Conservation (phyloP, 2,888 invertebrate genomes). For the Drosophila trichaetosa region DNA sequence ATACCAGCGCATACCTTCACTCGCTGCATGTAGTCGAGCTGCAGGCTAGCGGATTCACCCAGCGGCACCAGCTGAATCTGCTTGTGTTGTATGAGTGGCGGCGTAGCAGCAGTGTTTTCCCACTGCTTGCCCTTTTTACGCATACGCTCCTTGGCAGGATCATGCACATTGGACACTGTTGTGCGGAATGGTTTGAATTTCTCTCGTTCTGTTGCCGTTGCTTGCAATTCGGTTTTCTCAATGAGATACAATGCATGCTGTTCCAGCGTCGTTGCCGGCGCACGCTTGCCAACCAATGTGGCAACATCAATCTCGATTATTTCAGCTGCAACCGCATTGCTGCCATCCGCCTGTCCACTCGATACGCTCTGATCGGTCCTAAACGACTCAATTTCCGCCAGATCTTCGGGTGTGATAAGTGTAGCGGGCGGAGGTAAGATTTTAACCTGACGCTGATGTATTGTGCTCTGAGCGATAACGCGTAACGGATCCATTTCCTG, state of each 20-base stretch:
- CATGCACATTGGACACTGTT: slow-evolving; percentile 83
- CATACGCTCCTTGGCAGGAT: slow-evolving; percentile 82
- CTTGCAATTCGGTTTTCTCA: slow-evolving; percentile 72
- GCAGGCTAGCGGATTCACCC: slow-evolving; percentile 82
- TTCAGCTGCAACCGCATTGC: slow-evolving; percentile 51
- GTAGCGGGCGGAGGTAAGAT: slow-evolving; percentile 65
- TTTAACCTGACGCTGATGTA: slow-evolving; percentile 79
- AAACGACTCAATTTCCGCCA: slow-evolving; percentile 82
- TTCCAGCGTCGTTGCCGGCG: slow-evolving; percentile 55
- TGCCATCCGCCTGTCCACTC: slow-evolving; percentile 26
- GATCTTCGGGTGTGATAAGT: slow-evolving; percentile 81
- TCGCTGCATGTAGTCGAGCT: slow-evolving; percentile 76
- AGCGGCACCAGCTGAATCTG: slow-evolving; percentile 77
- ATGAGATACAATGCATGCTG: slow-evolving; percentile 82
- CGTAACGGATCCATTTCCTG: slow-evolving; percentile 82
- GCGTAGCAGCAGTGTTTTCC: slow-evolving; percentile 85
- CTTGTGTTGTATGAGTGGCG: slow-evolving; percentile 81
- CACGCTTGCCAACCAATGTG: slow-evolving; percentile 37
- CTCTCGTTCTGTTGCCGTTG: slow-evolving; percentile 51
- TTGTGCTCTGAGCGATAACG: slow-evolving; percentile 82
- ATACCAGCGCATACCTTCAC: slow-evolving; percentile 70
- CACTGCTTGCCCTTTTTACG: slow-evolving; percentile 82
- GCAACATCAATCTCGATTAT: slow-evolving; percentile 68
- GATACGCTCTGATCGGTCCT: slow-evolving; percentile 34
- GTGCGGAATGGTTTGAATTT: slow-evolving; percentile 84